Conservation (phyloP, 2,888 invertebrate genomes). For the Ernsta delagoae region DNA sequence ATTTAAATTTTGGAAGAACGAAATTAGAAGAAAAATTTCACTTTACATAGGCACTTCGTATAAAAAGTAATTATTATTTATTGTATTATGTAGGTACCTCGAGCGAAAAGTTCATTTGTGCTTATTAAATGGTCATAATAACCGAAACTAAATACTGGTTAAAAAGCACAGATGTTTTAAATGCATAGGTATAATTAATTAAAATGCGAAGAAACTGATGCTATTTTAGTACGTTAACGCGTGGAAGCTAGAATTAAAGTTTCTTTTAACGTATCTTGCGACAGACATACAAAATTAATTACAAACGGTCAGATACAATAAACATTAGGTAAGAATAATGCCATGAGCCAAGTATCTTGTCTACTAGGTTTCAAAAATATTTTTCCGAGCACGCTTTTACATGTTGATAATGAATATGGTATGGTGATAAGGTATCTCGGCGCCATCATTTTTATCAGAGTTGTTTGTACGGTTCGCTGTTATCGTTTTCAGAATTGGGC, state of each 20-base stretch:
- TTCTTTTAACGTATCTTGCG: slow-evolving; percentile 2
- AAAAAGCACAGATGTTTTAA: no score
- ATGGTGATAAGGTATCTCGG: slow-evolving; percentile 52
- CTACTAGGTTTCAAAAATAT: slow-evolving; percentile 20
- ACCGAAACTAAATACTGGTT: no score
- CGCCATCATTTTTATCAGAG: slow-evolving; percentile 69
- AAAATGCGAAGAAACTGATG: no score
- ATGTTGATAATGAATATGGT: slow-evolving; percentile 23
- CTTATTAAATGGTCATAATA: no score
- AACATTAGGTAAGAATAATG: slow-evolving; percentile 16
- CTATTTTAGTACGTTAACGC: no score
- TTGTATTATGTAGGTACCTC: no score
- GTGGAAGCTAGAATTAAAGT: background rate
- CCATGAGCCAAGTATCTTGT: background rate
- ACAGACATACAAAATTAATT: background rate
- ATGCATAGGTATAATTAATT: no score
- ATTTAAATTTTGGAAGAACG: no score
- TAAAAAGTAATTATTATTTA: no score
- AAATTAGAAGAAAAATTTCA: no score
- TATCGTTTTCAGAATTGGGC: slow-evolving; percentile 60
- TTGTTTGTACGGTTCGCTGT: slow-evolving; percentile 57
- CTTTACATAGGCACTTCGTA: no score
- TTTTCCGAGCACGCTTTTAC: slow-evolving; percentile 23
- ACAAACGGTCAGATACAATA: slow-evolving; percentile 2
- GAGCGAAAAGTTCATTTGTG: no score